Evolutionary conservation across 37 sponge, comb jelly and placozoan species (phyloP).

Genomic region (Dysidea cf. avara): DNA sequence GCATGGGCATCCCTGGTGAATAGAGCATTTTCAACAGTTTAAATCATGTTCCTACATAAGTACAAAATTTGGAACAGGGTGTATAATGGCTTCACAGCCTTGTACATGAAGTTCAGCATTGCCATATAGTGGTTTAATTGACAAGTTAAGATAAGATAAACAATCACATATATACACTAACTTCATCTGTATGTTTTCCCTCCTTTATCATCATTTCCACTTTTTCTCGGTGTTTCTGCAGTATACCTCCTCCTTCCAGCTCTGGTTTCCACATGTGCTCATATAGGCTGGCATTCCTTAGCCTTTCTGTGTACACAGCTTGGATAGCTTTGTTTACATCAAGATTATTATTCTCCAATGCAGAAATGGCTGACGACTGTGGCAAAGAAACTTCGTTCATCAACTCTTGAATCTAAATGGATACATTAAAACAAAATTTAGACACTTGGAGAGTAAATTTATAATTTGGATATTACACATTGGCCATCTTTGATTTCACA

Average conservation of each 20-base stretch:
- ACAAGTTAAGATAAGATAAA: no score
- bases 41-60: no score
- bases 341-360: constrained; percentile 33
- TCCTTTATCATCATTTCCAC: constrained; percentile 1
- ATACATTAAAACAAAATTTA: background rate
- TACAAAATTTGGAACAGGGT: no score
- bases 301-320: constrained; percentile 37
- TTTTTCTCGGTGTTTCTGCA: constrained; percentile 45
- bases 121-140: no score
- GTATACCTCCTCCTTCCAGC: constrained; percentile 25
- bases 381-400: background rate
- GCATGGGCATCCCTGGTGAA: no score
- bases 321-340: constrained; percentile 48
- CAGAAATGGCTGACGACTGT: constrained; percentile 28
- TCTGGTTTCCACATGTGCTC: constrained; percentile 49
- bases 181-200: background rate
- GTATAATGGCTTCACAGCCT: no score
- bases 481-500: no score
- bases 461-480: no score
- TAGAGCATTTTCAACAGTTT: no score
- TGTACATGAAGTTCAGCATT: no score
- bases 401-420: background rate
- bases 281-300: constrained; percentile 33
- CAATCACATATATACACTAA: no score
- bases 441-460: no score